A percentile compares a stretch with the other conserved stretches of the same genome.
Evolutionary conservation across 2,888 invertebrate species (phyloP).

Genomic region (Boloria euphrosyne): DNA sequence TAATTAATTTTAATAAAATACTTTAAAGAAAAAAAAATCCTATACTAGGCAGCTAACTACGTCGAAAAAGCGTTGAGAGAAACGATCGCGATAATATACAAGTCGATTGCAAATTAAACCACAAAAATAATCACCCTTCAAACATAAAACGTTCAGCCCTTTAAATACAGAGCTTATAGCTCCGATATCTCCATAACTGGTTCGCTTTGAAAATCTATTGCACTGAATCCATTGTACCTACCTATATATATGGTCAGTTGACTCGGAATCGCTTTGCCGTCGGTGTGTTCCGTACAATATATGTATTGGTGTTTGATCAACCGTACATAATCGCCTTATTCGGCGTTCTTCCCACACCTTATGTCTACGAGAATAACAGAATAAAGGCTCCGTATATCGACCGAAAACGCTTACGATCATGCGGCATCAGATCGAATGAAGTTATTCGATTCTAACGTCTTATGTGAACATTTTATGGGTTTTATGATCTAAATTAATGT

Average conservation of each 20-base stretch:
- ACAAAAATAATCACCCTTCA: slow-evolving; percentile 71
- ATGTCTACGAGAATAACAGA: slow-evolving; percentile 47
- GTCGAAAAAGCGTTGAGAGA: slow-evolving; percentile 44
- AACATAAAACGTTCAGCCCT: slow-evolving; percentile 55
- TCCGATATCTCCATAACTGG: slow-evolving; percentile 60
- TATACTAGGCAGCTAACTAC: slow-evolving; percentile 28
- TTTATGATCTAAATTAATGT: slow-evolving; percentile 78
- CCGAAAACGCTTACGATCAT: slow-evolving; percentile 61
- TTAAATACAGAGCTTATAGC: slow-evolving; percentile 56
- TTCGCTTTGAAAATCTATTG: slow-evolving; percentile 51
- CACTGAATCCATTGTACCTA: slow-evolving; percentile 44
- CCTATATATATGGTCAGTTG: slow-evolving; percentile 42
- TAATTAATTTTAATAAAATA: neutral
- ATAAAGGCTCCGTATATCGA: slow-evolving; percentile 46
- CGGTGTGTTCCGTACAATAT: slow-evolving; percentile 58
- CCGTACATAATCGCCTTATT: slow-evolving; percentile 57
- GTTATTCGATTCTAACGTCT: slow-evolving; percentile 72
- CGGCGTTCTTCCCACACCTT: slow-evolving; percentile 69
- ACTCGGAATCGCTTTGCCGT: slow-evolving; percentile 41
- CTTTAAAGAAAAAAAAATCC: slow-evolving; percentile 27
- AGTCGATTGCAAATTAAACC: slow-evolving; percentile 67
- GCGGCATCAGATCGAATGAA: slow-evolving; percentile 64
- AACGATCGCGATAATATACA: slow-evolving; percentile 59
- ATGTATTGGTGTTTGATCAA: slow-evolving; percentile 60
- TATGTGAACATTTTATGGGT: slow-evolving; percentile 71